Conservation (phyloP, 92 coral and sea anemone species). For the Epizoanthus fatuus region DNA sequence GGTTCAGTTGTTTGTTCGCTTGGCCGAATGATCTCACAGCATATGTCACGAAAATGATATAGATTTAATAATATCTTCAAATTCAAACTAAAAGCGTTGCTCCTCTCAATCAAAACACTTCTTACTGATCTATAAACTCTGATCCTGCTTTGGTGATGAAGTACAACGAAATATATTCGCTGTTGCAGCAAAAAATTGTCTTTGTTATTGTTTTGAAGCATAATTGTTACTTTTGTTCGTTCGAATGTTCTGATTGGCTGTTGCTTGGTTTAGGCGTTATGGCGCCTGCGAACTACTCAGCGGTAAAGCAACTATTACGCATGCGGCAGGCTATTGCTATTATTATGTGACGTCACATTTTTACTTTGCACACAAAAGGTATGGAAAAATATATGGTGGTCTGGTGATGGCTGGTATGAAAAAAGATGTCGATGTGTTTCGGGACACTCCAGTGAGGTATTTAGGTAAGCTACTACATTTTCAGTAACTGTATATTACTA, state of each 20-base stretch:
- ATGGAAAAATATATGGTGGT: too few species aligned
- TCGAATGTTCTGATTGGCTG: constrained; percentile 49
- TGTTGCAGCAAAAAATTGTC: background rate
- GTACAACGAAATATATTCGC: background rate
- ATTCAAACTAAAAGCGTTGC: background rate
- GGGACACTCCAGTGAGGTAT: constrained; percentile 31
- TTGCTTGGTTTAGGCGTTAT: constrained; percentile 30
- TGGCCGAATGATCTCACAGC: background rate
- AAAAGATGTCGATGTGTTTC: constrained; percentile 14
- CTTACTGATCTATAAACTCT: background rate
- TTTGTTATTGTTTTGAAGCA: constrained; percentile 41
- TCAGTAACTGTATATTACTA: too few species aligned
- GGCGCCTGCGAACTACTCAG: constrained; percentile 26
- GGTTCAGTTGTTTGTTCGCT: background rate
- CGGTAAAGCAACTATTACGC: background rate
- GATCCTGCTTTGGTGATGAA: background rate
- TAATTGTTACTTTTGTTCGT: constrained; percentile 12
- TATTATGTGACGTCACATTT: constrained; percentile 3
- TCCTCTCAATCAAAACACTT: background rate
- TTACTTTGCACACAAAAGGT: too few species aligned
- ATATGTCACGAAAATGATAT: background rate
- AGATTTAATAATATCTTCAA: background rate
- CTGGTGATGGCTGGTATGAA: constrained; percentile 2
- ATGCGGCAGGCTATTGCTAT: background rate
- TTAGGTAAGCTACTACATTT: constrained; percentile 1